Evolutionary conservation across 2,888 invertebrate genomes (phyloP).

Genomic region (Mesorhabditis spiculigera): DNA sequence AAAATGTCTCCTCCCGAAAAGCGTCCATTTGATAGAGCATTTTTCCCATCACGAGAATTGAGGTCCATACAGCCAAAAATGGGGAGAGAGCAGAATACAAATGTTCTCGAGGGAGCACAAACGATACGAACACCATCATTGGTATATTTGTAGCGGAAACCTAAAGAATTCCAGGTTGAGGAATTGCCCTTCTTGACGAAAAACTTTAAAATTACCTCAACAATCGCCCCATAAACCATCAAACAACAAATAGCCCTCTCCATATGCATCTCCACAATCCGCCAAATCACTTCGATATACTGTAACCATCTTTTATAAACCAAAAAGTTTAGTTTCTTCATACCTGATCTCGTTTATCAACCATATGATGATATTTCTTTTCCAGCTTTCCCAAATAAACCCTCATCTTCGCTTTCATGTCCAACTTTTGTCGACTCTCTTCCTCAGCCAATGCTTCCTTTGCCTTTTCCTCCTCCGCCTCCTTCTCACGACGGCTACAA

Average conservation of each 20-base stretch:
- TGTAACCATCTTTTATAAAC: background rate
- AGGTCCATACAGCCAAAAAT: conserved; percentile 60
- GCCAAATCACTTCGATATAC: background rate
- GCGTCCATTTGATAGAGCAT: conserved; percentile 94
- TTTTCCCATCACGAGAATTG: conserved; percentile 78
- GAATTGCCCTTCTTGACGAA: background rate
- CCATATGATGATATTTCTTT: background rate
- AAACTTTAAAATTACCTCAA: background rate
- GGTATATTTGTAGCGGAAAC: conserved; percentile 2
- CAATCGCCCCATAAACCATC: background rate
- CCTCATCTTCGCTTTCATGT: conserved; percentile 5
- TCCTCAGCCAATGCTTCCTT: background rate
- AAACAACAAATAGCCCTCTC: background rate
- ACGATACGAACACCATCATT: background rate
- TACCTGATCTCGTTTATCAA: conserved; percentile 1
- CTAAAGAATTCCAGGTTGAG: background rate
- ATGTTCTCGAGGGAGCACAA: background rate
- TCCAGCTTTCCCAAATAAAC: background rate
- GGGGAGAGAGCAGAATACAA: background rate
- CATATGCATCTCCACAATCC: conserved; percentile 3
- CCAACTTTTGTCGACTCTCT: background rate
- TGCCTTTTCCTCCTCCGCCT: background rate
- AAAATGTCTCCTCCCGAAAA: conserved; percentile 73
- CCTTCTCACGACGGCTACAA: background rate
- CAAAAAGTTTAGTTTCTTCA: background rate